Conservation (phyloP, 2,797 vertebrate species). For the Coluber constrictor region DNA sequence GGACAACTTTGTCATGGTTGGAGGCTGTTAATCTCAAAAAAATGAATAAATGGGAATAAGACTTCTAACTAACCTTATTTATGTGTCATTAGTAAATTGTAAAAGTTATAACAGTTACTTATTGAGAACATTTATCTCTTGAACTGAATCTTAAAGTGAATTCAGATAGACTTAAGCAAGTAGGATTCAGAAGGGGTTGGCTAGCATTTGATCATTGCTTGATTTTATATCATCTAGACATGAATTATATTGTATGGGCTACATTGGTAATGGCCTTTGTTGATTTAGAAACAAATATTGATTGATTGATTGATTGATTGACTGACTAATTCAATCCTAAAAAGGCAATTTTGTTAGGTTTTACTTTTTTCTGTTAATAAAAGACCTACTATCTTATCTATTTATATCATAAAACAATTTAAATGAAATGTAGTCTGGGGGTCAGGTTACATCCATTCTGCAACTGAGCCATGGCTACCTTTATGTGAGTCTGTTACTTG, state of each 20-base stretch:
- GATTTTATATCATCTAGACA: not conserved
- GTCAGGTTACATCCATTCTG: not conserved
- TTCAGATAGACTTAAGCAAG: not conserved
- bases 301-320: not conserved
- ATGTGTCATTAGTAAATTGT: not conserved
- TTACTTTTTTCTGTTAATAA: not conserved
- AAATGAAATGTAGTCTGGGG: not conserved
- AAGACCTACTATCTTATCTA: not conserved
- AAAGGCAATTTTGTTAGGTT: not conserved
- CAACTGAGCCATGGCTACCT: not conserved
- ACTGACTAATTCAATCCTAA: not conserved
- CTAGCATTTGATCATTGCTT: not conserved
- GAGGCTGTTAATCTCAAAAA: not conserved
- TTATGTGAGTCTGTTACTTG: not conserved
- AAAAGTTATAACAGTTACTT: not conserved
- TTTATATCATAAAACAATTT: not conserved
- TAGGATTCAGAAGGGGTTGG: not conserved
- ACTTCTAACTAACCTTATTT: not conserved
- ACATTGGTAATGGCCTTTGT: not conserved
- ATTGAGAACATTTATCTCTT: not conserved
- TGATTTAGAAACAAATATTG: not conserved
- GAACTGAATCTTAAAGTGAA: not conserved
- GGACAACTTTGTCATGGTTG: not conserved
- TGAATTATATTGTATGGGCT: not conserved
- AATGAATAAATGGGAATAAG: not conserved